phyloP scores from a whole-genome alignment of 2,888 invertebrate species.

The Coenonympha glycerion region DNA sequence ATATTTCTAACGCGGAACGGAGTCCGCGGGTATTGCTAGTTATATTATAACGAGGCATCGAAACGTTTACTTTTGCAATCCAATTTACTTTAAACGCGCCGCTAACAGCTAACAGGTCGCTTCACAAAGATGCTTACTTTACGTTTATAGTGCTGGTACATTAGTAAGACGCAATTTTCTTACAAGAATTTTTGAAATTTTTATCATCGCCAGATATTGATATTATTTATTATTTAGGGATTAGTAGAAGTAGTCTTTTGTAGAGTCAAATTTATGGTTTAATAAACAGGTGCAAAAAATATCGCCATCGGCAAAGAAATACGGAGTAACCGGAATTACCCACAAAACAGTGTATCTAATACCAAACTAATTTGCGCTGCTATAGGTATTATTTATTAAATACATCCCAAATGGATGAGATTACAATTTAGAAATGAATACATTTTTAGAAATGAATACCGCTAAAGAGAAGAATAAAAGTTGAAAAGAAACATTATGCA shows the following conservation, averaged over 20 bases:
- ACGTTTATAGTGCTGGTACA: background rate
- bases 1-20: too few species aligned
- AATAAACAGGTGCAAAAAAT: too few species aligned
- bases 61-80: slow-evolving; percentile 3
- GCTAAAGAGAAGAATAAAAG: background rate
- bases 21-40: background rate
- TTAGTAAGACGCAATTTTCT: background rate
- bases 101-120: background rate
- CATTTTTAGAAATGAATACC: background rate
- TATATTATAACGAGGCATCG: slow-evolving; percentile 1
- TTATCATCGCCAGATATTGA: too few species aligned
- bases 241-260: too few species aligned
- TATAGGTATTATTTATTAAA: too few species aligned
- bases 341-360: too few species aligned
- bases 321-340: too few species aligned
- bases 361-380: background rate
- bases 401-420: background rate
- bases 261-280: too few species aligned
- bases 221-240: too few species aligned
- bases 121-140: background rate
- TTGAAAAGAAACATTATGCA: background rate
- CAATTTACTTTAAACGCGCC: background rate
- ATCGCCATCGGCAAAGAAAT: too few species aligned
- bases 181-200: too few species aligned
- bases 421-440: background rate